phyloP scores from a whole-genome alignment of 2,113 vertebrate genomes.

The Etia nguti region DNA sequence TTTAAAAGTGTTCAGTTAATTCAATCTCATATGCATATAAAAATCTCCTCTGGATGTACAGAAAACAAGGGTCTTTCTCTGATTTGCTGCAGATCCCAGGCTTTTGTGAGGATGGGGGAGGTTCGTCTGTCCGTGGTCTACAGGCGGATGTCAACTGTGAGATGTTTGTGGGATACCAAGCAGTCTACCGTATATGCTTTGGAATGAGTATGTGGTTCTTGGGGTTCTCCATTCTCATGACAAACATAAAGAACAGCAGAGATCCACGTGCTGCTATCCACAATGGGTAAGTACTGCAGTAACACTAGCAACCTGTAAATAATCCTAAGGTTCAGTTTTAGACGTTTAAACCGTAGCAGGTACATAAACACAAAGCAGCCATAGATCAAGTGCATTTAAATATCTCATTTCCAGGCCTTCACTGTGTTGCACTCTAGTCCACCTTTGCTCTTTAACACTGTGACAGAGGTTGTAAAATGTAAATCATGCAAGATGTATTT shows the following conservation, averaged over 20 bases:
- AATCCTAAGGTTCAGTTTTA: neutral
- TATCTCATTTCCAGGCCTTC: neutral
- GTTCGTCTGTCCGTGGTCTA: slow-evolving; percentile 51
- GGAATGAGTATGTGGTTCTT: slow-evolving; percentile 88
- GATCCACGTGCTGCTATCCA: slow-evolving; percentile 87
- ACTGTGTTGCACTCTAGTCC: neutral
- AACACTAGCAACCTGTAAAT: neutral
- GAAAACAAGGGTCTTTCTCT: neutral
- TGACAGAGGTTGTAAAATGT: neutral
- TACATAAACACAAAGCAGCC: neutral
- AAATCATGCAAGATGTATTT: neutral
- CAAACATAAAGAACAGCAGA: slow-evolving; percentile 85
- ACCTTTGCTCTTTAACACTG: neutral
- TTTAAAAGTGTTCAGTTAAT: neutral
- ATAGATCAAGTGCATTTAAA: neutral
- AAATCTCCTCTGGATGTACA: neutral
- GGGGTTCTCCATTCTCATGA: slow-evolving; percentile 76
- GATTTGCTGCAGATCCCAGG: slow-evolving; percentile 81
- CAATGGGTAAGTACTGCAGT: slow-evolving; percentile 80
- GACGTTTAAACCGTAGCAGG: neutral
- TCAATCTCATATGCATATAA: neutral
- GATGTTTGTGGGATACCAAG: slow-evolving; percentile 87
- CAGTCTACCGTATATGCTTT: slow-evolving; percentile 90
- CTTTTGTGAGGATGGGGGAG: slow-evolving; percentile 82
- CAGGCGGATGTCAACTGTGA: slow-evolving; percentile 77